These are phyloP conservation scores for Sarcophaga rosellei DNA, from an alignment of 2,888 invertebrate genomes.

Conservation along the genomic window DNA sequence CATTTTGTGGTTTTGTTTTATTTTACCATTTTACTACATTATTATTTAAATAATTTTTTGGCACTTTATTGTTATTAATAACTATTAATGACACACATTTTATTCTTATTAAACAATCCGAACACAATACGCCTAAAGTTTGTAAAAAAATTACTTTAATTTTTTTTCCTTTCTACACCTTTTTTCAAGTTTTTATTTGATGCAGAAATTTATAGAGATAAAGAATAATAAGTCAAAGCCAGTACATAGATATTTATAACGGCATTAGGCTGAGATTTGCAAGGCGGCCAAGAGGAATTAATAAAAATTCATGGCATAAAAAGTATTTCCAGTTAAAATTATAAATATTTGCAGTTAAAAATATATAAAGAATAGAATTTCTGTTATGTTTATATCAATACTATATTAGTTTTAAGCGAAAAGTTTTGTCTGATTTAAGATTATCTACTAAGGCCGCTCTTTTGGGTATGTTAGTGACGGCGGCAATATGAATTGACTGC, in stretches of 20 bases:
- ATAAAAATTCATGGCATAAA: no score
- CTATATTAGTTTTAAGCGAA: neutral
- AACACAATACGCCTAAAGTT: constrained; percentile 48
- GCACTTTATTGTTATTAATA: constrained; percentile 48
- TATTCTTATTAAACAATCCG: constrained; percentile 20
- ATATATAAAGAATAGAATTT: no score
- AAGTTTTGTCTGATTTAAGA: neutral
- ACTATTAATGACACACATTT: constrained; percentile 53
- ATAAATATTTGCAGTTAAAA: no score
- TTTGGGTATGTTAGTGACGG: neutral
- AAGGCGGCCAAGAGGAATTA: no score
- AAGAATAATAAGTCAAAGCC: constrained; percentile 23
- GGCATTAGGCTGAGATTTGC: neutral
- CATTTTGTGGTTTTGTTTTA: constrained; percentile 43
- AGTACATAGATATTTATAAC: neutral
- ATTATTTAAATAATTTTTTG: constrained; percentile 42
- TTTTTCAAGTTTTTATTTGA: constrained; percentile 58
- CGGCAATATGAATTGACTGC: neutral
- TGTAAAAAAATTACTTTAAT: constrained; percentile 22
- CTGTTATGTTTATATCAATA: no score
- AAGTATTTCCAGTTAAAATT: no score
- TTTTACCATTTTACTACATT: constrained; percentile 13
- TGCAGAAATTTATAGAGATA: constrained; percentile 58
- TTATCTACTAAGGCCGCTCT: neutral
- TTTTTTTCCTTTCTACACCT: constrained; percentile 55